Percentiles rank a stretch among this genome's conserved stretches.
phyloP scores from a whole-genome alignment of 2,888 invertebrate species.

The Crocallis elinguaria region DNA sequence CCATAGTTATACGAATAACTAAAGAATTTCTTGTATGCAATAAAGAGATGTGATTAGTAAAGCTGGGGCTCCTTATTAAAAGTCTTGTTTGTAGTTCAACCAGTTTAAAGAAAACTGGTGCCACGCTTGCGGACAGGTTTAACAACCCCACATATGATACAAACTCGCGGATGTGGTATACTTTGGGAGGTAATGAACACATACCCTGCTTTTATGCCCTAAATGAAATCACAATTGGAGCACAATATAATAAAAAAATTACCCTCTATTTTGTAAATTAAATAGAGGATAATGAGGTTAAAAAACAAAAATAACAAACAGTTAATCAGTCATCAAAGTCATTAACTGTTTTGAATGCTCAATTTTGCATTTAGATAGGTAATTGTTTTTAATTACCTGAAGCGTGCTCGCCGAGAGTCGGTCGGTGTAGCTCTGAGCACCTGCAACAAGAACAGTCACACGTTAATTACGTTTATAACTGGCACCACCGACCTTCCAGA shows the following conservation, averaged over 20 bases:
- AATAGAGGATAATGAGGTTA: no score
- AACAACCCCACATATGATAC: slow-evolving; percentile 70
- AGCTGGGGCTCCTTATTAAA: slow-evolving; percentile 66
- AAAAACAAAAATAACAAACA: not conserved
- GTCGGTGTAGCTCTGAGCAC: slow-evolving; percentile 45
- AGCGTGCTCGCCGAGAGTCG: slow-evolving; percentile 47
- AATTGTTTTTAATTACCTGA: slow-evolving; percentile 61
- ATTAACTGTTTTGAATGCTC: not conserved
- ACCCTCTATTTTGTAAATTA: not conserved
- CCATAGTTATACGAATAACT: slow-evolving; percentile 35
- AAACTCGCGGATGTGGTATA: slow-evolving; percentile 80
- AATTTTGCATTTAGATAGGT: not conserved
- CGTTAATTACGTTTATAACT: slow-evolving; percentile 40
- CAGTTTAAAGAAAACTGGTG: slow-evolving; percentile 72
- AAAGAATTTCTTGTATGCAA: slow-evolving; percentile 49
- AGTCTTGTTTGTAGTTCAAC: slow-evolving; percentile 64
- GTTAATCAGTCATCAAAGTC: not conserved
- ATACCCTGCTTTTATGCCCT: slow-evolving; percentile 31
- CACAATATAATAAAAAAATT: not conserved
- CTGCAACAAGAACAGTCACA: slow-evolving; percentile 57
- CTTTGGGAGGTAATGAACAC: slow-evolving; percentile 76
- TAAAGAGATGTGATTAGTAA: slow-evolving; percentile 62
- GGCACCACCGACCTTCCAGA: slow-evolving; percentile 1
- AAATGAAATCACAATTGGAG: slow-evolving; percentile 3
- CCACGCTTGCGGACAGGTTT: slow-evolving; percentile 68